Conservation (phyloP, 2,797 vertebrate species). For the Spondyliosoma cantharus region DNA sequence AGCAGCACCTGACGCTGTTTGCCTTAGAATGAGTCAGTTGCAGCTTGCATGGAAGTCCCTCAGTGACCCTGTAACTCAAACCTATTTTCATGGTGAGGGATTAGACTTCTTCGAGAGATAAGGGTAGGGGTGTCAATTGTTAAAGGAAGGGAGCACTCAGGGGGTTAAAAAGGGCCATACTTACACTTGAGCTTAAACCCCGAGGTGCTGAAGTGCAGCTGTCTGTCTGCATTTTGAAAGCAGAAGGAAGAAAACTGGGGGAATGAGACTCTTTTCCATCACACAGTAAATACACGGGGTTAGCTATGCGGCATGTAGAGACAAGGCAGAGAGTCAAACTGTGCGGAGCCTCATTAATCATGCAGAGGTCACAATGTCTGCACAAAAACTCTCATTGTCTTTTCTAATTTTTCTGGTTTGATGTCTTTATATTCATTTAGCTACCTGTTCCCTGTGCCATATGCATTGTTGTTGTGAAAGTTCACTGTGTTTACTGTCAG, state of each 20-base stretch:
- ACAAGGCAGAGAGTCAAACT: constrained; percentile 43
- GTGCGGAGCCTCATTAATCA: constrained; percentile 31
- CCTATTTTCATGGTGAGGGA: constrained; percentile 45
- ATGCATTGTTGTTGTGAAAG: constrained; percentile 61
- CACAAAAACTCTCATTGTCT: constrained; percentile 31
- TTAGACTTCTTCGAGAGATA: constrained; percentile 33
- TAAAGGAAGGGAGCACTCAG: constrained; percentile 50
- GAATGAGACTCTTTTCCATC: constrained; percentile 55
- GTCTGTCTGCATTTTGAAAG: constrained; percentile 58
- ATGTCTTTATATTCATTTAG: constrained; percentile 41
- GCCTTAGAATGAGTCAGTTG: constrained; percentile 41
- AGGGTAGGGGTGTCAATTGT: constrained; percentile 57
- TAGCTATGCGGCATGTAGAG: constrained; percentile 66
- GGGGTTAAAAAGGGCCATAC: constrained; percentile 54
- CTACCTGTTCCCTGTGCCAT: constrained; percentile 44
- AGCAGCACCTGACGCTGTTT: constrained; percentile 44
- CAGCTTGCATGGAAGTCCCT: constrained; percentile 56
- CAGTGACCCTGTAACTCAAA: constrained; percentile 52
- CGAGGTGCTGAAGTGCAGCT: constrained; percentile 69
- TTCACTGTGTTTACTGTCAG: constrained; percentile 55
- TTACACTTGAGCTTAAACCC: constrained; percentile 61
- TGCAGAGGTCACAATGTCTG: constrained; percentile 38
- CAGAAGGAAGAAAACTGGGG: constrained; percentile 27
- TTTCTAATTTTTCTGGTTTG: constrained; percentile 15
- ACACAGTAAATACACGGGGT: constrained; percentile 46